A percentile compares a stretch with the other conserved stretches of the same genome.
phyloP scores from a whole-genome alignment of 1,140 invertebrate species.

The Nebria ingens region DNA sequence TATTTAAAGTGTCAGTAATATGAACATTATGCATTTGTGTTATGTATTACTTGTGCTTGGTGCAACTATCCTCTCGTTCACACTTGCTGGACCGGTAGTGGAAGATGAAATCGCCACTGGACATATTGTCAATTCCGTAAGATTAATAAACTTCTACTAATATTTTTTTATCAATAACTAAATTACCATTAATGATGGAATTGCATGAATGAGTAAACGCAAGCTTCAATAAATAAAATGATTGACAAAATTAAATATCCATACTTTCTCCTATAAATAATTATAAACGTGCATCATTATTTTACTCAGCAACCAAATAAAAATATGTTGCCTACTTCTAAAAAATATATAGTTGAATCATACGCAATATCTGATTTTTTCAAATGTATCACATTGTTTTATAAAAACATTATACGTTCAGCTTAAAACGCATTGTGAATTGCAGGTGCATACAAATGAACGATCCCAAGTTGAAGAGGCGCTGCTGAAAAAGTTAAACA shows the following conservation, averaged over 20 bases:
- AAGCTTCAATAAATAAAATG: too few species aligned
- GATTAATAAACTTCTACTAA: too few species aligned
- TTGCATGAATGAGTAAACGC: too few species aligned
- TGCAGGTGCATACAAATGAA: slow-evolving; percentile 29
- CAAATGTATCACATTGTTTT: too few species aligned
- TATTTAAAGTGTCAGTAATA: too few species aligned
- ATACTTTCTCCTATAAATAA: too few species aligned
- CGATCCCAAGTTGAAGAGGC: slow-evolving; percentile 47
- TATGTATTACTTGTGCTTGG: slow-evolving; percentile 23
- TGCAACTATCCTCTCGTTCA: slow-evolving; percentile 16
- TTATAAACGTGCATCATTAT: too few species aligned
- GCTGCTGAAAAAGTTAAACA: slow-evolving; percentile 58
- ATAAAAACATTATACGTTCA: not conserved
- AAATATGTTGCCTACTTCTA: too few species aligned
- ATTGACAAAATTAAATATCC: too few species aligned
- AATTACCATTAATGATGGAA: not conserved
- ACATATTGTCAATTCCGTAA: slow-evolving; percentile 30
- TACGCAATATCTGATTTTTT: too few species aligned
- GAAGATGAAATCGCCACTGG: slow-evolving; percentile 24
- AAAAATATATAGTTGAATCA: too few species aligned
- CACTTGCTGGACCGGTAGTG: slow-evolving; percentile 28
- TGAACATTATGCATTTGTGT: slow-evolving; percentile 31
- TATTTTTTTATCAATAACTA: not conserved
- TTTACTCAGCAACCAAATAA: too few species aligned
- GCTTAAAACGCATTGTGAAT: not conserved